Evolutionary conservation across 2,113 vertebrate species (phyloP).

Genomic region (Philantomba maxwellii): DNA sequence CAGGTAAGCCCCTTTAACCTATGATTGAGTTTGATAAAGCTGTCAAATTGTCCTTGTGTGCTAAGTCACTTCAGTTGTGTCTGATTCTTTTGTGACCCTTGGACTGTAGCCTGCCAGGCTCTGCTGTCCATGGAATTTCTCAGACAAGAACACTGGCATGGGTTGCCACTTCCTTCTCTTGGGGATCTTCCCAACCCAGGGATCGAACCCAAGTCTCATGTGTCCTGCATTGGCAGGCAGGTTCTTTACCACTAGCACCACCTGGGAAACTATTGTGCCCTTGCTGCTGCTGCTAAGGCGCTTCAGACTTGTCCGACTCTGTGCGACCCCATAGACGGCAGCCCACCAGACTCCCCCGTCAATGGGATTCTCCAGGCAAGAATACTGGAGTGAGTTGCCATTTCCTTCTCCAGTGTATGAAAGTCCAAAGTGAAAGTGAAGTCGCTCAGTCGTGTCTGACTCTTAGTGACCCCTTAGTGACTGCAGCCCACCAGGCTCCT

Average conservation of each 20-base stretch:
- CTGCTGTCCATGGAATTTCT: not conserved
- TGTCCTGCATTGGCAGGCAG: not conserved
- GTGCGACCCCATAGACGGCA: too few species aligned
- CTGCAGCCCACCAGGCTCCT: too few species aligned
- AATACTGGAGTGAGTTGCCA: too few species aligned
- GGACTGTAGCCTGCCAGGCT: not conserved
- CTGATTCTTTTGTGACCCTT: not conserved
- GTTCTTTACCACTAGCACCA: not conserved
- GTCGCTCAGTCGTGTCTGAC: too few species aligned
- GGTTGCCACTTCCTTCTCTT: not conserved
- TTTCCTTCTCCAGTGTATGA: too few species aligned
- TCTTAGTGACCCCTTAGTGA: too few species aligned
- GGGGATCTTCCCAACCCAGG: not conserved
- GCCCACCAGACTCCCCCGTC: too few species aligned
- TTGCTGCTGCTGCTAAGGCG: not conserved
- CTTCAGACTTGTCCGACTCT: too few species aligned
- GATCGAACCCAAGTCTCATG: not conserved
- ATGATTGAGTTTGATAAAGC: not conserved
- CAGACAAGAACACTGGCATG: not conserved
- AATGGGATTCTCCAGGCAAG: too few species aligned
- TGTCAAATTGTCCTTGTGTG: not conserved
- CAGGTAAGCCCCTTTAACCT: not conserved
- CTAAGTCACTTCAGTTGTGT: not conserved
- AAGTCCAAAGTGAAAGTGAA: too few species aligned
- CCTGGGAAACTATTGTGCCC: not conserved